Evolutionary conservation across 2,797 vertebrate genomes (phyloP).

Genomic region (Microctenopoma steveboyesi): DNA sequence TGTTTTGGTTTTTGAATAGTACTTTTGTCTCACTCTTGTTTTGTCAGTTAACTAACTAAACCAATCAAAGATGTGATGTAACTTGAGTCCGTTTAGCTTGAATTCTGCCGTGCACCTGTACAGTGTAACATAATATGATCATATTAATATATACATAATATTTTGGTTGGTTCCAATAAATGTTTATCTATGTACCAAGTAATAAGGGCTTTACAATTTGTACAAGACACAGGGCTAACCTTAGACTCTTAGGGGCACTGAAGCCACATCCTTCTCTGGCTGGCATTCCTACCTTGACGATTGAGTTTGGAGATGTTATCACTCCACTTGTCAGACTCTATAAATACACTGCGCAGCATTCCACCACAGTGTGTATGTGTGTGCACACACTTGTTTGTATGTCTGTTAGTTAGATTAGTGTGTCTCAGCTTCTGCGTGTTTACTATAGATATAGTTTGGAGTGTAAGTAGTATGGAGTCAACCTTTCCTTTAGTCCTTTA

Average conservation of each 20-base stretch:
- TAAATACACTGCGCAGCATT: constrained; percentile 55
- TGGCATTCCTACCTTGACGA: constrained; percentile 47
- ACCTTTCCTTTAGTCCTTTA: constrained; percentile 38
- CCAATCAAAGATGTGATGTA: background rate
- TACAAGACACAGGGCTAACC: background rate
- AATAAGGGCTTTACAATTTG: constrained; percentile 4
- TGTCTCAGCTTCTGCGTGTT: background rate
- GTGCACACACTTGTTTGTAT: constrained; percentile 30
- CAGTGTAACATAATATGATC: background rate
- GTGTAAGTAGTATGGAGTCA: constrained; percentile 35
- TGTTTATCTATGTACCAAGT: background rate
- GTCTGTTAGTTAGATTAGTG: background rate
- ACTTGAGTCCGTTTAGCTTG: background rate
- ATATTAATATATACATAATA: no score
- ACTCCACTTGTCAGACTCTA: constrained; percentile 54
- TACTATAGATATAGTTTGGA: background rate
- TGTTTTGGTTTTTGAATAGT: background rate
- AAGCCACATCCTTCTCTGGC: constrained; percentile 11
- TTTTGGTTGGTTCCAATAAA: background rate
- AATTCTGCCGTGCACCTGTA: background rate
- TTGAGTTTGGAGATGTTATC: constrained; percentile 61
- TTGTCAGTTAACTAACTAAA: constrained; percentile 1
- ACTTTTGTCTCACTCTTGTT: background rate
- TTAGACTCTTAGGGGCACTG: background rate
- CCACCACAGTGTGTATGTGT: constrained; percentile 24